Percentiles rank a stretch among this genome's conserved stretches.
These are phyloP conservation scores for Agonopterix subpropinquella DNA, from an alignment of 2,888 invertebrate genomes.

Conservation along the genomic window DNA sequence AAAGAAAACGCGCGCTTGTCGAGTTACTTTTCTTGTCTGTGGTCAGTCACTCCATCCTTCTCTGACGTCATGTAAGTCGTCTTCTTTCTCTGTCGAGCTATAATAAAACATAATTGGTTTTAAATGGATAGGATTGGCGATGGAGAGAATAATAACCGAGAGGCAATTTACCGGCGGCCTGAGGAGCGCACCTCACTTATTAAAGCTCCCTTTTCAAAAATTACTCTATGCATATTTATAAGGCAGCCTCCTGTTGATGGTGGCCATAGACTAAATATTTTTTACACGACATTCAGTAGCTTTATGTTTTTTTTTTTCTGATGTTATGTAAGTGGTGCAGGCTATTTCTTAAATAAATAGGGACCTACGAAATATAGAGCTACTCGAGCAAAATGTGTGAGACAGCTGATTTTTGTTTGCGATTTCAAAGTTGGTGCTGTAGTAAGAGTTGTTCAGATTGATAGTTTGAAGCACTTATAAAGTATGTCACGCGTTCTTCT, in stretches of 20 bases:
- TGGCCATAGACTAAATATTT: slow-evolving; percentile 21
- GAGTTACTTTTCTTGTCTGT: slow-evolving; percentile 28
- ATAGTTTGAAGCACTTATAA: too few species aligned
- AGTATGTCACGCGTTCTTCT: too few species aligned
- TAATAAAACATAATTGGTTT: slow-evolving; percentile 74
- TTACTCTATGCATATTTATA: slow-evolving; percentile 60
- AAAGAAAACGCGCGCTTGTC: slow-evolving; percentile 13
- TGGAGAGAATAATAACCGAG: slow-evolving; percentile 46
- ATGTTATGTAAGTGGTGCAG: too few species aligned
- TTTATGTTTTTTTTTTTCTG: too few species aligned
- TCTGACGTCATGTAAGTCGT: slow-evolving; percentile 25
- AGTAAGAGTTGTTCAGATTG: too few species aligned
- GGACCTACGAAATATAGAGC: too few species aligned
- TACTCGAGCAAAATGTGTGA: too few species aligned
- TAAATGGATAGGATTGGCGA: slow-evolving; percentile 72
- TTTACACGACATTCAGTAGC: too few species aligned
- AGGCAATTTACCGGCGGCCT: slow-evolving; percentile 48
- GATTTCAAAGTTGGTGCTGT: too few species aligned
- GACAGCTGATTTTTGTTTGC: too few species aligned
- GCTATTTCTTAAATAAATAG: too few species aligned
- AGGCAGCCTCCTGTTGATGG: slow-evolving; percentile 23
- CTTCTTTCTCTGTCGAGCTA: slow-evolving; percentile 39
- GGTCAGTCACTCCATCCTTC: slow-evolving; percentile 31
- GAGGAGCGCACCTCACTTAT: slow-evolving; percentile 19
- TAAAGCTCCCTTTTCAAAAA: slow-evolving; percentile 44